phyloP scores from a whole-genome alignment of 1,140 invertebrate genomes.

The Neotoxoptera formosana region DNA sequence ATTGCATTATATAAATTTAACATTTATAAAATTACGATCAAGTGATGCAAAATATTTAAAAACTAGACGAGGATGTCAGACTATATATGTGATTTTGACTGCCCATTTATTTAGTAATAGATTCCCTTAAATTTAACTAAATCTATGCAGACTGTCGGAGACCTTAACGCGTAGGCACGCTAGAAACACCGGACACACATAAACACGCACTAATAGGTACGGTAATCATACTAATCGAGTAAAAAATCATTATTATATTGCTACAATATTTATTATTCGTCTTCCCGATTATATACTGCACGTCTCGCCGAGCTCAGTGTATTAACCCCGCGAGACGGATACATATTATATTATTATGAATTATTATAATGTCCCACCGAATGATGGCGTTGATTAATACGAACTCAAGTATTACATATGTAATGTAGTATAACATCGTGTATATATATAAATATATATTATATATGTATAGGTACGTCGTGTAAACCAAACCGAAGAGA shows the following conservation, averaged over 20 bases:
- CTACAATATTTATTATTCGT: background rate
- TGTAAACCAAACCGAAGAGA: background rate
- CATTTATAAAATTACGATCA: no score
- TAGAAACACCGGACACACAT: background rate
- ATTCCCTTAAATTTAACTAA: background rate
- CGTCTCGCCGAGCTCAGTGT: background rate
- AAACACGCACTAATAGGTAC: background rate
- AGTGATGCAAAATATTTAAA: background rate
- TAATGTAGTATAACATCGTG: background rate
- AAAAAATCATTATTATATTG: background rate
- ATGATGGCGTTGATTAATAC: conserved; percentile 3
- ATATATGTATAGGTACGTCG: background rate
- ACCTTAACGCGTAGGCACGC: background rate
- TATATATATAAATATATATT: background rate
- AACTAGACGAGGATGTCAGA: background rate
- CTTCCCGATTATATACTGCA: background rate
- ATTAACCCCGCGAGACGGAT: conserved; percentile 2
- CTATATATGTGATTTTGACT: background rate
- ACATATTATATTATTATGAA: conserved; percentile 8
- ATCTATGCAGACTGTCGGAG: background rate
- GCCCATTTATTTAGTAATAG: background rate
- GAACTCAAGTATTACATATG: background rate
- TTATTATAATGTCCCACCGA: background rate
- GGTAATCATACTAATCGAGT: background rate
- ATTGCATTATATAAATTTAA: no score